Percentiles rank a stretch among this genome's conserved stretches.
Evolutionary conservation across 2,797 vertebrate genomes (phyloP).

Genomic region (Xerus rutilus): DNA sequence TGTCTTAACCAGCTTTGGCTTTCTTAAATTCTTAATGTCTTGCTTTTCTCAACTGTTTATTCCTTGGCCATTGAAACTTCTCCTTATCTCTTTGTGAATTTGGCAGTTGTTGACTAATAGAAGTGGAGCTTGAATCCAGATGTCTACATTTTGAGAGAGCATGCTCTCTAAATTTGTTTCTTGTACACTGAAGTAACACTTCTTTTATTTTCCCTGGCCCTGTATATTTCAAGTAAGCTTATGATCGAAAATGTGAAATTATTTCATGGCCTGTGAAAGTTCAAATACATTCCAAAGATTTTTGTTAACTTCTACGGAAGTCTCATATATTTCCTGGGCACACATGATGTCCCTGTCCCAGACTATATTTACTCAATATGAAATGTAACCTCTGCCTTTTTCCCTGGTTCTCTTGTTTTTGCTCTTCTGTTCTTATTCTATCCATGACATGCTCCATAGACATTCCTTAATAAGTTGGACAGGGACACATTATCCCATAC

Average conservation of each 20-base stretch:
- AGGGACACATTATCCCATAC: neutral
- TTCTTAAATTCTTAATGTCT: constrained; percentile 57
- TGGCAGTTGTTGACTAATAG: constrained; percentile 41
- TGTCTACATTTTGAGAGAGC: constrained; percentile 8
- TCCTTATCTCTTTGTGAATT: constrained; percentile 37
- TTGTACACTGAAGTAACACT: neutral
- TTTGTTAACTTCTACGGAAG: neutral
- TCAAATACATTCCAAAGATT: constrained; percentile 13
- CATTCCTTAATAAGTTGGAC: neutral
- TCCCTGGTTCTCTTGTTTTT: neutral
- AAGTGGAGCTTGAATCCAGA: neutral
- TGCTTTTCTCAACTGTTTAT: neutral
- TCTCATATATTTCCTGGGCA: neutral
- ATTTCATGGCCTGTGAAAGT: neutral
- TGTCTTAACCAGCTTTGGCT: neutral
- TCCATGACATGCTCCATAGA: neutral
- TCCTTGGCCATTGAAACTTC: neutral
- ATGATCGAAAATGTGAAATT: constrained; percentile 42
- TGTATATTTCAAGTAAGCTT: constrained; percentile 7
- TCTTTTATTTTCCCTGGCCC: neutral
- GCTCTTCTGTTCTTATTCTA: neutral
- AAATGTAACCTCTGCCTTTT: neutral
- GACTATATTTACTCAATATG: neutral
- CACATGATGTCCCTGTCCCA: neutral
- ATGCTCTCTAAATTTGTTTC: constrained; percentile 30